Conservation (phyloP, 2,797 vertebrate genomes). For the Crax fasciolata region DNA sequence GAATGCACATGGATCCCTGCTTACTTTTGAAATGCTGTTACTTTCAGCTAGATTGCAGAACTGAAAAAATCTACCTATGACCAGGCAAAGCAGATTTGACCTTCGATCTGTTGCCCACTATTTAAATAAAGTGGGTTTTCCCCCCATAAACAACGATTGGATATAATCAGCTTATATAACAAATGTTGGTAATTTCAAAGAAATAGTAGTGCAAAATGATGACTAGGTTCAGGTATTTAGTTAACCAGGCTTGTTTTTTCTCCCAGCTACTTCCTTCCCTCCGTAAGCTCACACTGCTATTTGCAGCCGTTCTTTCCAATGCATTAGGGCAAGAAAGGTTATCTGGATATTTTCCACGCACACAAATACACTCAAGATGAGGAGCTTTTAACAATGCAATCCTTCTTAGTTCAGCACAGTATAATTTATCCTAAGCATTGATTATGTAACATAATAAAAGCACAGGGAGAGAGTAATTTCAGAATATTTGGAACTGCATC, state of each 20-base stretch:
- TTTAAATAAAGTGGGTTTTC: not conserved
- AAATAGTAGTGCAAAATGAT: not conserved
- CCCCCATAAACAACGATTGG: rapidly evolving
- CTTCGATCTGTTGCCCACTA: not conserved
- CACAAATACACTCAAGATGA: not conserved
- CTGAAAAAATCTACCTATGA: not conserved
- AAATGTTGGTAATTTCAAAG: not conserved
- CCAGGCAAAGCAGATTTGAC: not conserved
- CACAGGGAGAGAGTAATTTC: not conserved
- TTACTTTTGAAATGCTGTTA: not conserved
- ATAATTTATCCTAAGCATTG: not conserved
- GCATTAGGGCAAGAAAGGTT: not conserved
- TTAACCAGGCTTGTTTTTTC: not conserved
- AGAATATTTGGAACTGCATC: not conserved
- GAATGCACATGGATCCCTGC: not conserved
- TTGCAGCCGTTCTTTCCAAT: not conserved
- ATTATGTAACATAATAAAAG: not conserved
- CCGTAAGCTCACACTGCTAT: rapidly evolving
- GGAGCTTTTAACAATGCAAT: not conserved
- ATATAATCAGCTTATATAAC: not conserved
- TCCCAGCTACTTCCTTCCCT: not conserved
- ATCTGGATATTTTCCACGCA: not conserved
- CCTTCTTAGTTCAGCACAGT: not conserved
- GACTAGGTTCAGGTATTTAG: rapidly evolving
- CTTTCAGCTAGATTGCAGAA: not conserved